Conservation (phyloP, 30 jellyfish, hydroid and myxozoan species). For the Aurelia sp. region DNA sequence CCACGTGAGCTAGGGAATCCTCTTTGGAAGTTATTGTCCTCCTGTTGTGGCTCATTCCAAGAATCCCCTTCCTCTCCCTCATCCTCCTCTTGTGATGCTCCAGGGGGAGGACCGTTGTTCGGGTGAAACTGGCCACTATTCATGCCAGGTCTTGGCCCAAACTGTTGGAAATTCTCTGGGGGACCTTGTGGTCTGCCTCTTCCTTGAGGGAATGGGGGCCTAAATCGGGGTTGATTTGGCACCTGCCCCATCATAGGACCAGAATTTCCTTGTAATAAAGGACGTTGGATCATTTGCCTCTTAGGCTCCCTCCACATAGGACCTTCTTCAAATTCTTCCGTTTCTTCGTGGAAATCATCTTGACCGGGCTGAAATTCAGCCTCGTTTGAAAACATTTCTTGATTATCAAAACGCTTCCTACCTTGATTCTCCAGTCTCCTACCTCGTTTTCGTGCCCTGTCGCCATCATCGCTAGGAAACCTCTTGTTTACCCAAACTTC, state of each 20-base stretch:
- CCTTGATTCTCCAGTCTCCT: slow-evolving; percentile 26
- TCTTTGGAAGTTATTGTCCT: not conserved
- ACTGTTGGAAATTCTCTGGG: not conserved
- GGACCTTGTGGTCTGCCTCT: slow-evolving; percentile 7
- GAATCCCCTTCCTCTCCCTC: not conserved
- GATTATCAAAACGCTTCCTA: slow-evolving; percentile 26
- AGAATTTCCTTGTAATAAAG: not conserved
- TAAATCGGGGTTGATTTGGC: not conserved
- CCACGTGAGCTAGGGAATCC: slow-evolving; percentile 45
- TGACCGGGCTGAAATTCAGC: slow-evolving; percentile 1
- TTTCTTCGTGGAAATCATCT: slow-evolving; percentile 23
- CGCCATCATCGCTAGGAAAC: slow-evolving; percentile 33
- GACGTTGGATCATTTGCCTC: too few species aligned
- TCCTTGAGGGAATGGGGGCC: not conserved
- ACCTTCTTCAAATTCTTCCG: not conserved
- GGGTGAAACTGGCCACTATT: not conserved
- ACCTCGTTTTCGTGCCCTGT: slow-evolving; percentile 26
- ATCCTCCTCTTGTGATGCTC: not conserved
- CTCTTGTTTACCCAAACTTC: slow-evolving; percentile 59
- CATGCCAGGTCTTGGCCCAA: slow-evolving; percentile 18
- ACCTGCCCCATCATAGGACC: not conserved
- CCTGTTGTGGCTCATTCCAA: slow-evolving; percentile 25
- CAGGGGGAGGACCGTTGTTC: not conserved
- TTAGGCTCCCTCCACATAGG: not conserved
- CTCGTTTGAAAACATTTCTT: not conserved